Base-by-base conservation (phyloP, 2,113 vertebrate species). In the Neolamprologus caudopunctatus region DNA sequence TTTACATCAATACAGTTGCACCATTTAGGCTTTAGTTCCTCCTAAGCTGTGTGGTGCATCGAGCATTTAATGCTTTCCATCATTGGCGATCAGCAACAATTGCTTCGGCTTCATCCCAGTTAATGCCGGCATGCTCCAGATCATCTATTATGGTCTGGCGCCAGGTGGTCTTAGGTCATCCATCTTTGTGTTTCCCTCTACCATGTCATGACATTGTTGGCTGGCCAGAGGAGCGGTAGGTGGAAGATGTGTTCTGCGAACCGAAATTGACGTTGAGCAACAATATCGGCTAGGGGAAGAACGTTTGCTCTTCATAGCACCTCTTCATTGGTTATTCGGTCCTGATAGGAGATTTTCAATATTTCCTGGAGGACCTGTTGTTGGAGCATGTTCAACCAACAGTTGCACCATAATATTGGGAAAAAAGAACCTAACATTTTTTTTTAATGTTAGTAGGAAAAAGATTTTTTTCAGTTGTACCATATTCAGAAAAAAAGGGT, bases 291-390 rank as follows among this genome's bases (percentile, higher is more conserved):
- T 3, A n/a, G 31, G 31, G 31, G 31, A 63, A 63, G 58, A 63
- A n/a, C 9, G 4, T n/a, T 35, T 12, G 17, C 61, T 66, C 9
- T 63, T 35, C 0, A 0, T 19, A 63, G 58, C 31, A 63, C 2
- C 58, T 63, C 58, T 63, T 63, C 28, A 11, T 66, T 35, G 9
- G 61, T 66, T 31, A 66, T 5, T 0, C 1, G 0, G 2, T 5
- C 31, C 17, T n/a, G 6, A 66, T n/a, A 66, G 61, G 61, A n/a
- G 17, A 66, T 66, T 66, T 66, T 66, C 31, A 35, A 35, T 66
- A n/a, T 66, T 66, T 31, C 1, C 17, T 3, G 31, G 31, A 66
- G 6, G 61, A 66, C 6, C 31, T 19, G 28, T 35, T 66, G 31
- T 66, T 66, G 61, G 31, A 66, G 61, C 61, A 66, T n/a, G 31